These are phyloP conservation scores for Drosophila murphyi DNA, from an alignment of 1,140 invertebrate genomes.

Conservation along the genomic window DNA sequence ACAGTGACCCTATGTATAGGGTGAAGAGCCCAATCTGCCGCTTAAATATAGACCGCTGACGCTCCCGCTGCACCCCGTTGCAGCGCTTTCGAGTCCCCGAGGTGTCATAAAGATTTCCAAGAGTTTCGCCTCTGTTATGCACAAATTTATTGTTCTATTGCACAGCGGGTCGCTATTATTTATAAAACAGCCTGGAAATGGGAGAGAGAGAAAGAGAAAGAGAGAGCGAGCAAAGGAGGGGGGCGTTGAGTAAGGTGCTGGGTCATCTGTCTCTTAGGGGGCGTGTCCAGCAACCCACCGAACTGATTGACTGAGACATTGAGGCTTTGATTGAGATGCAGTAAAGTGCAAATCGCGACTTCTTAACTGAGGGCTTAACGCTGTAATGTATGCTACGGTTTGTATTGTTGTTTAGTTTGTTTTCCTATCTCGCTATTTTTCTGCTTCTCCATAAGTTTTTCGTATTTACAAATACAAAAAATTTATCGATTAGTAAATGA, in stretches of 20 bases:
- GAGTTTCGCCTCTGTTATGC: slow-evolving; percentile 47
- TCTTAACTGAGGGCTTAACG: slow-evolving; percentile 12
- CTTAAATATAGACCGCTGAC: slow-evolving; percentile 34
- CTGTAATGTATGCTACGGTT: slow-evolving; percentile 2
- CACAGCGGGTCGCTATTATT: slow-evolving; percentile 40
- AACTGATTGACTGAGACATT: slow-evolving; percentile 24
- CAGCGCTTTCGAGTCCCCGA: slow-evolving; percentile 29
- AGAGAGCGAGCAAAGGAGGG: neutral
- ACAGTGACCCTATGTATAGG: neutral
- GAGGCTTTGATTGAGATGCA: slow-evolving; percentile 28
- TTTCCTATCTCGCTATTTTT: neutral
- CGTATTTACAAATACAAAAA: slow-evolving; percentile 72
- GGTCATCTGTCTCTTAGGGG: slow-evolving; percentile 8
- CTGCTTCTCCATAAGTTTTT: neutral
- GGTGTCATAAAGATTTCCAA: slow-evolving; percentile 71
- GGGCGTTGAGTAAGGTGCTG: too few relatives aligned
- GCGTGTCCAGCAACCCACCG: slow-evolving; percentile 15
- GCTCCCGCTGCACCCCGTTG: neutral
- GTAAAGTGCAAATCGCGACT: slow-evolving; percentile 17
- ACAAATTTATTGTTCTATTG: slow-evolving; percentile 69
- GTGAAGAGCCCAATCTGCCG: slow-evolving; percentile 20
- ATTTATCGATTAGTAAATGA: slow-evolving; percentile 77
- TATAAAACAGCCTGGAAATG: slow-evolving; percentile 21
- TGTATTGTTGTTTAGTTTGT: neutral
- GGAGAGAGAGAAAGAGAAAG: neutral